Evolutionary conservation across 92 coral and sea anemone genomes (phyloP).

Genomic region (Umimayanthus chanpuru): DNA sequence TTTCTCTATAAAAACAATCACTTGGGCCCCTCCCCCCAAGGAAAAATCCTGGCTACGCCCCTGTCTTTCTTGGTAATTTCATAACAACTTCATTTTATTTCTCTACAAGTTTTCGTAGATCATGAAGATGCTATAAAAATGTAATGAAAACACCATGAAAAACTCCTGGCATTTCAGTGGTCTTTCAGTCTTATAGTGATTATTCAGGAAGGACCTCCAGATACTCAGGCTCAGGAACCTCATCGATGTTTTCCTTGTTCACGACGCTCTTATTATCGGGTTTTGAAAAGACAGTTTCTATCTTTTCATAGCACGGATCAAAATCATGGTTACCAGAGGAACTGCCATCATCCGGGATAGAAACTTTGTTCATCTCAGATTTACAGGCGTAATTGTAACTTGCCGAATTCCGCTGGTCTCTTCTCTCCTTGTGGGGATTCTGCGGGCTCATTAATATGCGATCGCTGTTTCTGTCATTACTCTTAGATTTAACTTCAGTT

Average conservation of each 20-base stretch:
- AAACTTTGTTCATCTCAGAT: not conserved
- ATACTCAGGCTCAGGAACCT: not conserved
- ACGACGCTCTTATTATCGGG: not conserved
- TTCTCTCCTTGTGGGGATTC: too few relatives aligned
- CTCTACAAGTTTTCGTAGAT: too few relatives aligned
- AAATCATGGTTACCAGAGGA: not conserved
- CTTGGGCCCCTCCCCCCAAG: too few relatives aligned
- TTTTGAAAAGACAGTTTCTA: not conserved
- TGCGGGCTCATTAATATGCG: not conserved
- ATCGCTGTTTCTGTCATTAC: not conserved
- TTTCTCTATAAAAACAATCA: too few relatives aligned
- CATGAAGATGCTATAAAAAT: too few relatives aligned
- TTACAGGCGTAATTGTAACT: not conserved
- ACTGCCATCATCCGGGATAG: not conserved
- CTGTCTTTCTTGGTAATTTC: too few relatives aligned
- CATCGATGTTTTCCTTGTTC: not conserved
- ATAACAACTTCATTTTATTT: too few relatives aligned
- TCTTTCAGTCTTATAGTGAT: too few relatives aligned
- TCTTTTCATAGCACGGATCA: not conserved
- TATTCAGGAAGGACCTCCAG: not conserved
- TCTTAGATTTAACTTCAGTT: not conserved
- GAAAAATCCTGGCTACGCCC: too few relatives aligned
- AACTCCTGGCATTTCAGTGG: too few relatives aligned
- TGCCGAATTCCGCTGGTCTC: not conserved
- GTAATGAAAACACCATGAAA: too few relatives aligned